phyloP scores from a whole-genome alignment of 2,797 vertebrate genomes.

The Scleropages formosus region DNA sequence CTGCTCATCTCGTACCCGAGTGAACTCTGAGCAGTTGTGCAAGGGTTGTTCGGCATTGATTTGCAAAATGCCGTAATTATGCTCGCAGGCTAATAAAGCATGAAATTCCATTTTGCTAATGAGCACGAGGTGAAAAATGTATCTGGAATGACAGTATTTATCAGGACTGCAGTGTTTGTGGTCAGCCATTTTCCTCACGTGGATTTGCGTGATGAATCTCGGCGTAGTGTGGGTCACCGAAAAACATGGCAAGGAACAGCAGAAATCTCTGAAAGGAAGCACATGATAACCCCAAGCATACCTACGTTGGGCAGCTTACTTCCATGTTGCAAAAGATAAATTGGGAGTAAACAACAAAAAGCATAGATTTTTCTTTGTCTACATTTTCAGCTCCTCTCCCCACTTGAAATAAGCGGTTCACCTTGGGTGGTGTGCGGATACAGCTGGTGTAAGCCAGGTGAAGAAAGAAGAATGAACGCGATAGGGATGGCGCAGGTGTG shows the following conservation, averaged over 20 bases:
- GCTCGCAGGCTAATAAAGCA: conserved; percentile 27
- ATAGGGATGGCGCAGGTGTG: background rate
- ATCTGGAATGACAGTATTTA: conserved; percentile 8
- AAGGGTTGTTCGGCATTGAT: background rate
- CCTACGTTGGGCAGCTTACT: background rate
- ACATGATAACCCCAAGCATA: too few species aligned
- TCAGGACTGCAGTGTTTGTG: background rate
- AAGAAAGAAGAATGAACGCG: too few species aligned
- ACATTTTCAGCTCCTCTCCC: background rate
- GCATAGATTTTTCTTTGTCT: background rate
- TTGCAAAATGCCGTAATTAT: conserved; percentile 22
- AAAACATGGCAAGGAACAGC: too few species aligned
- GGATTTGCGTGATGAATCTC: background rate
- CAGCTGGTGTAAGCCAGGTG: too few species aligned
- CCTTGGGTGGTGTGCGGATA: too few species aligned
- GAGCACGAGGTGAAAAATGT: conserved; percentile 18
- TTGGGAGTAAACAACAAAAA: background rate
- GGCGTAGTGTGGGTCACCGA: background rate
- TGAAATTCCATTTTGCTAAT: conserved; percentile 31
- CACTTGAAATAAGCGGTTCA: background rate
- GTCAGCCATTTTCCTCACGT: background rate
- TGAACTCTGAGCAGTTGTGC: background rate
- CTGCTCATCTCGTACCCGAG: too few species aligned
- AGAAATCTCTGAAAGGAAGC: background rate
- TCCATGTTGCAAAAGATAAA: background rate